Percentiles rank a stretch among this genome's conserved stretches.
Conservation (phyloP, 2,797 vertebrate species). For the Amblyraja radiata region DNA sequence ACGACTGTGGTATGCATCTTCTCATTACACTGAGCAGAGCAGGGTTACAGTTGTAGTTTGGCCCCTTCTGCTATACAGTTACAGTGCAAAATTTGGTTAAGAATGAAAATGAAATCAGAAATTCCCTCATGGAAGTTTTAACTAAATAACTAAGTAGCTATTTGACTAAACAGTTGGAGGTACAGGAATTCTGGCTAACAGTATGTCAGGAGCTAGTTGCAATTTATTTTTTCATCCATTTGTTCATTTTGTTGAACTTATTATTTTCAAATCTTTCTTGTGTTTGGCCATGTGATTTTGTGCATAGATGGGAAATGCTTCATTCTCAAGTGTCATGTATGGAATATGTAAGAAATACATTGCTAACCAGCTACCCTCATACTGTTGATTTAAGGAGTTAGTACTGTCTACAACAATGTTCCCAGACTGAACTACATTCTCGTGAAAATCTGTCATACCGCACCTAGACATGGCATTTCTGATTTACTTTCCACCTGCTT, state of each 20-base stretch:
- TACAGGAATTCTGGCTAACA: neutral
- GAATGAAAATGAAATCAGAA: neutral
- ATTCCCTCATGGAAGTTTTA: neutral
- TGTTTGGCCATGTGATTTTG: neutral
- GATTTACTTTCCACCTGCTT: neutral
- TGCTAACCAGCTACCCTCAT: neutral
- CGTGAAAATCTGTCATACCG: neutral
- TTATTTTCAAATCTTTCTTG: neutral
- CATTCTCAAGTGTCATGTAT: too few relatives aligned
- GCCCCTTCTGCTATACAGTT: neutral
- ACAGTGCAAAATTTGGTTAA: neutral
- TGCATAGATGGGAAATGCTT: neutral
- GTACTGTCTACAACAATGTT: neutral
- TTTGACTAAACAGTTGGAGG: neutral
- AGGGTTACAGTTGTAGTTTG: neutral
- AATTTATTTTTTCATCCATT: neutral
- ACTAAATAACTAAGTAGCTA: neutral
- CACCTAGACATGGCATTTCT: neutral
- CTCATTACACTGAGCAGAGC: neutral
- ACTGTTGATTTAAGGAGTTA: neutral
- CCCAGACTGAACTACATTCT: neutral
- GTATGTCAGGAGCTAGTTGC: neutral
- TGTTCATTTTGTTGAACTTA: neutral
- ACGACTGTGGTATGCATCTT: neutral
- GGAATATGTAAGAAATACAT: too few relatives aligned